Base-by-base conservation (phyloP, 2,888 invertebrate genomes). In the Saturnia pavonia region DNA sequence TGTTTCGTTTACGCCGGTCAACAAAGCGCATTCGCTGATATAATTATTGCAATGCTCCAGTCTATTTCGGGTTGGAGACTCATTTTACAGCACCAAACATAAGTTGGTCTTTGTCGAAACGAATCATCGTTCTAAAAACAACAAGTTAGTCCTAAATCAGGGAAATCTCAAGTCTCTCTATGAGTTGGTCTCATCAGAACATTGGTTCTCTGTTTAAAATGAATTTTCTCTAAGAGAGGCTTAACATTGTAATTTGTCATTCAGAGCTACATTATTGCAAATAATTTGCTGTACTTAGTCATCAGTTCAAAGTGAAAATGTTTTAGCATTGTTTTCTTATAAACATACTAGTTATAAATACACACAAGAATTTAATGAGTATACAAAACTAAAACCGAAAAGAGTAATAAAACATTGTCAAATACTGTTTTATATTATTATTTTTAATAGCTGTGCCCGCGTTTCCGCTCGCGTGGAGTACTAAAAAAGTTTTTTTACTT, bases 11-110 rank as follows among this genome's bases (percentile, higher is more conserved):
- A 78, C 74, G 73, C 81, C 80, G 84, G 85, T 87, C 87, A 89
- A 89, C 89, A 89, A 91, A 91, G 89, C 85, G 81, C 84, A 82
- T 88, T 86, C 85, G 89, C 88, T 91, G 91, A 91, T 92, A 91
- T 91, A 91, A 92, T 92, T 91, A 91, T 90, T 92, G 90, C 91
- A 88, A 86, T 80, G 89, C 85, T 84, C 86, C 84, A 85, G 82
- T 90, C 91, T 92, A 92, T 92, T 91, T 90, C 82, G 82, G 65
- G 92, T 88, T 82, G 79, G 72, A 88, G 88, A 89, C 83, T 90
- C 90, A 88, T 83, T 78, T 78, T 80, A 75, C 77, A 76, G 76
- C 54, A 72, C 73, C 90, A 88, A 88, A 77, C 75, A 43, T 85
- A 85, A 78, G 72, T 72, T 77, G 90, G 85, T 40, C 71, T 68